Evolutionary conservation across 2,888 invertebrate genomes (phyloP), one percentile per base, ranked within the genome.

Genomic region (Amphipoea oculea): DNA sequence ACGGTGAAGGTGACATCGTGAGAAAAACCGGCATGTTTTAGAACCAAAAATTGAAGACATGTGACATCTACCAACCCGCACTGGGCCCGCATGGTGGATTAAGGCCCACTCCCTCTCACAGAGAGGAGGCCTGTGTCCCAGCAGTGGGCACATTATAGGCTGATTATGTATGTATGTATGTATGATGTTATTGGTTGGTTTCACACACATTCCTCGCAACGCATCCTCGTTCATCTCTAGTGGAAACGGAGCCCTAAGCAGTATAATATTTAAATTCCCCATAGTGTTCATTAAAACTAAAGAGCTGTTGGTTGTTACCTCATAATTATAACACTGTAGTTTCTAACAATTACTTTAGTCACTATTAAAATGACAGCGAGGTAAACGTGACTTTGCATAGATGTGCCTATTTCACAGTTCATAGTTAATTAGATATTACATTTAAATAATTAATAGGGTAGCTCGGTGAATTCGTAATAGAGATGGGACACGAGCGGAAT

Each of bases 391-490:
- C 91, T 78, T 60, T 51, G 91, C 90, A 91, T 90, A 81, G 73
- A 73, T 80, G 71, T 71, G 79, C 79, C 81, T 88, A 85, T 85
- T 88, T 82, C 81, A 84, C 85, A 84, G 83, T 86, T 89, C 88
- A 85, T 88, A 87, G 89, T 91, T 90, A 90, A 92, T 91, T 92
- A 89, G 92, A 88, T 88, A 90, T 89, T 83, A 89, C 84, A 90
- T 90, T 90, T 84, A 90, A 87, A 89, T 89, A 89, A 89, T 87
- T 87, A 87, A 87, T 79, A 73, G 81, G 71, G 78, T 70, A 66
- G 83, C 89, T 80, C 36, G 65, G 79, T 79, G 90, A 89, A 89
- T 89, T 62, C 81, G 23, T 83, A 89, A 90, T 89, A 73, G 75
- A 77, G 74, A 65, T 65, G 68, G 72, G 74, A 78, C 88, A 81